Percentiles rank a stretch among this genome's conserved stretches.
Conservation (phyloP, 92 coral and sea anemone species). For the Actinernus sp. region DNA sequence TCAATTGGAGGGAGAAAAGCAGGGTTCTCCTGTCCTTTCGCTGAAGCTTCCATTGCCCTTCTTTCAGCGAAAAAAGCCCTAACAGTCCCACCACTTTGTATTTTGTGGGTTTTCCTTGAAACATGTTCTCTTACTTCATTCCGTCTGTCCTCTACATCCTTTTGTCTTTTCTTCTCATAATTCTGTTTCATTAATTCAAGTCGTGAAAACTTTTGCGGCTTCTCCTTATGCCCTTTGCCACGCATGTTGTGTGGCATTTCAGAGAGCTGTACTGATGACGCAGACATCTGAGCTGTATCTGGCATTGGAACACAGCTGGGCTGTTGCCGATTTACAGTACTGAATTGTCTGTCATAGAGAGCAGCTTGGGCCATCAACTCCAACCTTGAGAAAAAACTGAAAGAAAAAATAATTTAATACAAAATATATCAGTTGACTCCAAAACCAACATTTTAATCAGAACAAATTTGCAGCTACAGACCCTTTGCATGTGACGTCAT, state of each 20-base stretch:
- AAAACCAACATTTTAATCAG: background rate
- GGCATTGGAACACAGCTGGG: constrained; percentile 47
- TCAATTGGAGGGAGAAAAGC: constrained; percentile 88
- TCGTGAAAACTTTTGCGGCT: constrained; percentile 69
- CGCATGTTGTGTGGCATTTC: constrained; percentile 59
- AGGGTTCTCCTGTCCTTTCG: constrained; percentile 51
- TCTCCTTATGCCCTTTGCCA: constrained; percentile 22
- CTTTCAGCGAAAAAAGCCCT: constrained; percentile 95
- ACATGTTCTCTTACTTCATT: constrained; percentile 51
- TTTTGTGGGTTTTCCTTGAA: constrained; percentile 20
- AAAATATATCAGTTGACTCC: background rate
- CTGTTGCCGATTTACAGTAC: constrained; percentile 2
- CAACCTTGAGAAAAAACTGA: background rate
- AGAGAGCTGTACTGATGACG: constrained; percentile 7
- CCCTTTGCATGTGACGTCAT: no score
- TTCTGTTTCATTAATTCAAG: constrained; percentile 82
- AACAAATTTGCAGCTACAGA: no score
- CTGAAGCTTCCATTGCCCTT: constrained; percentile 84
- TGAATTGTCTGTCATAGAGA: constrained; percentile 14
- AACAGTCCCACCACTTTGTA: constrained; percentile 81
- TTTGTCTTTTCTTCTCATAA: constrained; percentile 81
- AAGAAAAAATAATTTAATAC: background rate
- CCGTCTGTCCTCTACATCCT: constrained; percentile 78
- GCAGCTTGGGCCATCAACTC: constrained; percentile 20
- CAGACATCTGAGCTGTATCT: background rate